A percentile compares a stretch with the other conserved stretches of the same genome.
phyloP scores from a whole-genome alignment of 2,113 vertebrate species.

The Sebastes schlegelii region DNA sequence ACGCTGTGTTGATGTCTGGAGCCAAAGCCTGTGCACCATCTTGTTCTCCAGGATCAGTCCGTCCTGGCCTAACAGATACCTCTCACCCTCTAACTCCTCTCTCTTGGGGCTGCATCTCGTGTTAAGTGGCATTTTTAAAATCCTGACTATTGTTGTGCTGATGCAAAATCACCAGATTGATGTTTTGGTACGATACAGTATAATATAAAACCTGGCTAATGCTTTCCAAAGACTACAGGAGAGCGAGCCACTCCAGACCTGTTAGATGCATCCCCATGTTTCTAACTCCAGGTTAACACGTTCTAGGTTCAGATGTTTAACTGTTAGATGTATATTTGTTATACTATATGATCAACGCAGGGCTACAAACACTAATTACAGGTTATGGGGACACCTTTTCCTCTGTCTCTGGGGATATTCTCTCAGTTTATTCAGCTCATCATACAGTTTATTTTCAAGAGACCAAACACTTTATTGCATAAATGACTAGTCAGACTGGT shows the following conservation, averaged over 20 bases:
- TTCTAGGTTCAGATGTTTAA: neutral
- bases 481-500: neutral
- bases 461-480: neutral
- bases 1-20: constrained; percentile 34
- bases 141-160: neutral
- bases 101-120: constrained; percentile 60
- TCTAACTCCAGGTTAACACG: constrained; percentile 51
- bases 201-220: neutral
- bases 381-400: neutral
- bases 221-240: neutral
- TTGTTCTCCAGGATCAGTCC: constrained; percentile 37
- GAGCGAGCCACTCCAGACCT: constrained; percentile 23
- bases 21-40: constrained; percentile 61
- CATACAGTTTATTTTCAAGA: constrained; percentile 3
- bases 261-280: constrained; percentile 64
- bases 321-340: neutral
- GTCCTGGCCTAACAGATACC: constrained; percentile 56
- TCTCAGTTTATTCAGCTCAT: constrained; percentile 5
- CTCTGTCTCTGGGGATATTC: neutral
- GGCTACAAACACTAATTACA: constrained; percentile 37
- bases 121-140: constrained; percentile 25
- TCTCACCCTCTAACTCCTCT: constrained; percentile 64
- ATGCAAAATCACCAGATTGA: neutral
- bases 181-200: neutral
- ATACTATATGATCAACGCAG: neutral